Conservation (phyloP, 2,888 invertebrate species). For the Abrostola triplasia region DNA sequence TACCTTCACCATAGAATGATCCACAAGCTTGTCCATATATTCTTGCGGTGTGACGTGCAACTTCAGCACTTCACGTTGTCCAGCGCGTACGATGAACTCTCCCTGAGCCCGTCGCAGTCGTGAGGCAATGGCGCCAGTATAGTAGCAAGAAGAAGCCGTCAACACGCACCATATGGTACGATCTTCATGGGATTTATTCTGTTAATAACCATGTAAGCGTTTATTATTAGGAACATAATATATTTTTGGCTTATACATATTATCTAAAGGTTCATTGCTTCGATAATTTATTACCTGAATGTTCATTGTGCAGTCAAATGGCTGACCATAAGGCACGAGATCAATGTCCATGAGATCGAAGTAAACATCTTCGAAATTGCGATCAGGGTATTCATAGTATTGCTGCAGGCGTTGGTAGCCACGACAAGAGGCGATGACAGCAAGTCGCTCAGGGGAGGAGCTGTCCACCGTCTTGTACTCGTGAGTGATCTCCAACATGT, state of each 20-base stretch:
- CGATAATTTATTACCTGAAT: conserved; percentile 82
- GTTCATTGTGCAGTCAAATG: conserved; percentile 90
- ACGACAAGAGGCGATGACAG: conserved; percentile 91
- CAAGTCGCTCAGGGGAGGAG: conserved; percentile 89
- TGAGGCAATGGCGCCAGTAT: conserved; percentile 91
- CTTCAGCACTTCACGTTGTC: conserved; percentile 89
- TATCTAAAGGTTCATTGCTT: background rate
- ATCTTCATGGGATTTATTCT: conserved; percentile 90
- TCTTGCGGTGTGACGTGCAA: conserved; percentile 90
- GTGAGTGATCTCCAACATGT: conserved; percentile 90
- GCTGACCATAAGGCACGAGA: conserved; percentile 90
- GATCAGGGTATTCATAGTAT: conserved; percentile 89
- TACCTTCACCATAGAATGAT: conserved; percentile 91
- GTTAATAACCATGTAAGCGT: conserved; percentile 26
- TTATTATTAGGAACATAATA: background rate
- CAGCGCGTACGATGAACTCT: conserved; percentile 89
- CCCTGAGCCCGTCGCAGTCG: conserved; percentile 89
- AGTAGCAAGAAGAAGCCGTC: conserved; percentile 90
- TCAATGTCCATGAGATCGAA: conserved; percentile 91
- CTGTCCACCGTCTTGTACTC: conserved; percentile 90
- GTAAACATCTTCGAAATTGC: conserved; percentile 89
- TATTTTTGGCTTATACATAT: background rate
- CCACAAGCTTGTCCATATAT: conserved; percentile 91
- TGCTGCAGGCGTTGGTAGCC: conserved; percentile 89
- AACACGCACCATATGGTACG: conserved; percentile 90